phyloP scores from a whole-genome alignment of 2,113 vertebrate genomes.

The Enhydra lutris region DNA sequence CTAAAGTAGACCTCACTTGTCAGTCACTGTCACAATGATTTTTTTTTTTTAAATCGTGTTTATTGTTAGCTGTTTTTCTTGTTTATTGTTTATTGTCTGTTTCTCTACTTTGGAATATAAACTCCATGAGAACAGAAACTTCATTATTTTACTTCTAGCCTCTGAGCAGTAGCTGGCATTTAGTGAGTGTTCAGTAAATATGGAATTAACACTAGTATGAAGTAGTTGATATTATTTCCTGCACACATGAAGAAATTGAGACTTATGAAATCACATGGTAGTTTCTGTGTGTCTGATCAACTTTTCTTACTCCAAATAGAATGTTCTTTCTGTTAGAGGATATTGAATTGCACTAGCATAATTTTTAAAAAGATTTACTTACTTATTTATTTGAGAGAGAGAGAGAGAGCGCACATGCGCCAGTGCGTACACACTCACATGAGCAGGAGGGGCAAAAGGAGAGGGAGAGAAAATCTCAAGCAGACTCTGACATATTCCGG shows the following conservation, averaged over 20 bases:
- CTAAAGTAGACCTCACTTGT: not conserved
- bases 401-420: accelerated
- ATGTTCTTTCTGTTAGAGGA: not conserved
- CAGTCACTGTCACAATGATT: not conserved
- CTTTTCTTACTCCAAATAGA: not conserved
- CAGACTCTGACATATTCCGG: too few species aligned
- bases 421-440: too few species aligned
- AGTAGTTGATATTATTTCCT: constrained; percentile 16
- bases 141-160: not conserved
- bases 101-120: not conserved
- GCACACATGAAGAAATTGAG: not conserved
- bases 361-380: not conserved
- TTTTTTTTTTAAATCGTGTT: not conserved
- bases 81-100: not conserved
- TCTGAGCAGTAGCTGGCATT: not conserved
- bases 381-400: too few species aligned
- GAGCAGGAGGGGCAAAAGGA: too few species aligned
- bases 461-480: too few species aligned
- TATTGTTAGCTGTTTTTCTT: constrained; percentile 5
- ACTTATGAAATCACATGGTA: not conserved
- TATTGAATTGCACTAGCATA: not conserved
- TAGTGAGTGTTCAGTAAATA: not conserved
- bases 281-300: not conserved
- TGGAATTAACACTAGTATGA: not conserved
- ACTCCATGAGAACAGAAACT: not conserved